phyloP scores from a whole-genome alignment of 1,140 invertebrate species.

The Paraescarpia echinospica region DNA sequence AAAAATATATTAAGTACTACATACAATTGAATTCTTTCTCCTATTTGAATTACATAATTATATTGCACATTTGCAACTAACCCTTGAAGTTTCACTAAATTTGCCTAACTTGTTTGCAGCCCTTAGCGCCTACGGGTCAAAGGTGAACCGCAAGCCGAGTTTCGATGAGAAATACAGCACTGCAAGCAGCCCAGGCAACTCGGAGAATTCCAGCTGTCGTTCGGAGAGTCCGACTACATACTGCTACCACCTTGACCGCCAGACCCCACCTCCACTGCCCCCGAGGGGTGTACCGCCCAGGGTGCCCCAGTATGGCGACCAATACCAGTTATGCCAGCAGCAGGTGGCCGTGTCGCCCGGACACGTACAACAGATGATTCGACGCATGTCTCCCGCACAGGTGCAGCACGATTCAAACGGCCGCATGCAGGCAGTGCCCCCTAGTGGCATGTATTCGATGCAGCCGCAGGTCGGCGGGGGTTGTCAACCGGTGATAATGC shows the following conservation, averaged over 20 bases:
- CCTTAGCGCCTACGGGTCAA: neutral
- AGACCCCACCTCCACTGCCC: slow-evolving; percentile 72
- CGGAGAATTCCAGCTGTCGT: slow-evolving; percentile 83
- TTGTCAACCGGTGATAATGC: neutral
- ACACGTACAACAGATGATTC: slow-evolving; percentile 79
- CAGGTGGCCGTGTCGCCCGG: slow-evolving; percentile 46
- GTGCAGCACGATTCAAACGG: neutral
- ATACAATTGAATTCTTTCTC: neutral
- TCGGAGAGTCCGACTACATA: slow-evolving; percentile 75
- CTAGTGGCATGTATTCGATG: slow-evolving; percentile 10
- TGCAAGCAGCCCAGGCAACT: slow-evolving; percentile 69
- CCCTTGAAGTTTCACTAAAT: neutral
- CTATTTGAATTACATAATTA: neutral
- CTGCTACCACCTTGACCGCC: slow-evolving; percentile 58
- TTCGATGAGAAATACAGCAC: slow-evolving; percentile 71
- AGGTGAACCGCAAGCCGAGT: slow-evolving; percentile 73
- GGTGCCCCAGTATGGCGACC: slow-evolving; percentile 21
- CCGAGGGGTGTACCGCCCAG: slow-evolving; percentile 56
- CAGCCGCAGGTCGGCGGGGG: neutral
- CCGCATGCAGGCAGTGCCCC: neutral
- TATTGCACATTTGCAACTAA: neutral
- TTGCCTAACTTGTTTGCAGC: neutral
- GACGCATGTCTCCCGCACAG: slow-evolving; percentile 70
- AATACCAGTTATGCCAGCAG: slow-evolving; percentile 31
- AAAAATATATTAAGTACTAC: neutral